These are phyloP conservation scores for Cotesia congregata DNA, from an alignment of 2,888 invertebrate genomes.

Conservation along the genomic window DNA sequence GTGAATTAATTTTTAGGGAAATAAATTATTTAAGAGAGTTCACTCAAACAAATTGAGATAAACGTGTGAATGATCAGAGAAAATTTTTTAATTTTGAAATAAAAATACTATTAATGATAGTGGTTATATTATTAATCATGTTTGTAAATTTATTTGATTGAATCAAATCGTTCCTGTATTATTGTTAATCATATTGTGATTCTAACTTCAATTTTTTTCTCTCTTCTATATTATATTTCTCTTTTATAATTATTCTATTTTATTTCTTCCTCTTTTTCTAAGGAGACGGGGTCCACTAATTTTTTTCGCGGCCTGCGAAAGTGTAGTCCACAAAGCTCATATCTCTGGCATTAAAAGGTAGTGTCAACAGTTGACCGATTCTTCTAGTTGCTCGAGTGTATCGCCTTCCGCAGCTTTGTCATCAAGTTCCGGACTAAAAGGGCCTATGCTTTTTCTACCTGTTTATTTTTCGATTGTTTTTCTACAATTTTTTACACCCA, in stretches of 20 bases:
- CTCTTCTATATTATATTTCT: neutral
- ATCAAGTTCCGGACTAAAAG: slow-evolving; percentile 64
- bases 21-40: neutral
- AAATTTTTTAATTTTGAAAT: slow-evolving; percentile 35
- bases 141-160: too few species aligned
- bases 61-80: neutral
- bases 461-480: slow-evolving; percentile 21
- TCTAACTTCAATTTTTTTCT: neutral
- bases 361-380: slow-evolving; percentile 53
- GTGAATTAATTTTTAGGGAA: neutral
- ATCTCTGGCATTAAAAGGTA: slow-evolving; percentile 41
- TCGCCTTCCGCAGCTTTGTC: slow-evolving; percentile 70
- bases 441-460: slow-evolving; percentile 42
- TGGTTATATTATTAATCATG: too few species aligned
- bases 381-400: slow-evolving; percentile 66
- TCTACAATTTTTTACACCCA: slow-evolving; percentile 3
- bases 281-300: slow-evolving; percentile 70
- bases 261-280: slow-evolving; percentile 44
- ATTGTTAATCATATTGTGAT: slow-evolving; percentile 5
- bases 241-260: neutral
- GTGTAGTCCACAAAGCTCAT: slow-evolving; percentile 52
- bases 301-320: slow-evolving; percentile 55
- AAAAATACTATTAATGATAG: too few species aligned
- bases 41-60: neutral
- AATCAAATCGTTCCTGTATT: too few species aligned